Conservation (phyloP, 2,113 vertebrate species). For the Anguilla rostrata region DNA sequence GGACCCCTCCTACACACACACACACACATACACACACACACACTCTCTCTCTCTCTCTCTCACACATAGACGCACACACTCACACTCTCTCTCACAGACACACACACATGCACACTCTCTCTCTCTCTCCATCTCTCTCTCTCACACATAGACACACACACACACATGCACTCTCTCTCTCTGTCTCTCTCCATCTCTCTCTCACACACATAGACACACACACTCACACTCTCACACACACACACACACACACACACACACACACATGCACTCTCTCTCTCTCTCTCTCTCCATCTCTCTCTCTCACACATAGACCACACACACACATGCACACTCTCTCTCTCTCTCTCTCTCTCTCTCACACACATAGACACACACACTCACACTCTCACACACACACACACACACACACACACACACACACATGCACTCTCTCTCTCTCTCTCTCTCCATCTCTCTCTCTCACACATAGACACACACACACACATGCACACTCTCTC, state of each 20-base stretch:
- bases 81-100: too few relatives aligned
- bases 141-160: background rate
- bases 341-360: background rate
- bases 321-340: too few relatives aligned
- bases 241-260: background rate
- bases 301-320: background rate
- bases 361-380: too few relatives aligned
- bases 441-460: too few relatives aligned
- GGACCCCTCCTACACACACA: slow-evolving; percentile 8
- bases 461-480: background rate
- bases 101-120: background rate
- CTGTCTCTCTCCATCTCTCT: too few relatives aligned
- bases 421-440: background rate
- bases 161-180: background rate
- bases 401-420: background rate
- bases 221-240: too few relatives aligned
- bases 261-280: background rate
- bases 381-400: too few relatives aligned
- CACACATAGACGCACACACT: too few relatives aligned
- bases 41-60: background rate
- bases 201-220: too few relatives aligned
- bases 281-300: too few relatives aligned
- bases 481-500: background rate
- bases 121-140: too few relatives aligned
- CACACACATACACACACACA: background rate